Evolutionary conservation across 2,797 vertebrate genomes (phyloP), one percentile per base, ranked within the genome.

Genomic region (Cyclura pinguis): DNA sequence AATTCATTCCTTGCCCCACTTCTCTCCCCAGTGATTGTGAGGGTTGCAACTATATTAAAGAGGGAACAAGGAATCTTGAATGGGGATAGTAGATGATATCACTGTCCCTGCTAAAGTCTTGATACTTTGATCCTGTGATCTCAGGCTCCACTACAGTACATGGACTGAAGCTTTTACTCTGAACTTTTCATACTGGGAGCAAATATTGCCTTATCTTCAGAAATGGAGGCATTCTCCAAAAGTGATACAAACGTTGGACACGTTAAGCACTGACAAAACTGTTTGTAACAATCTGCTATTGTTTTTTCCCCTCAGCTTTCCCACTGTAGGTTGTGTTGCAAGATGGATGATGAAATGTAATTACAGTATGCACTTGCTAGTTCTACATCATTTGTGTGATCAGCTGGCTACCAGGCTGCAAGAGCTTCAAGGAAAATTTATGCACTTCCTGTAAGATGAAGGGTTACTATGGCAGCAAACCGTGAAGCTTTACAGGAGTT

Each of bases 401-500:
- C 24, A 32, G 38, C 20, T 78, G 2, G 35, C 24, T 1, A 38
- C 22, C 52, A 6, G 16, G 47, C 57, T 89, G 20, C 62, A 84
- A 64, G 83, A 90, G 0, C 50, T 27, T 27, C 35, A 52, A 57
- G 86, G 42, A 91, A 85, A 92, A 89, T 24, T 32, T 94, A 73
- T 32, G 29, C 1, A 7, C 38, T 90, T 29, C 16, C 10, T 87
- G 72, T 89, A 86, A 89, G 89, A 90, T 18, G 73, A 0, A 69
- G 87, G 80, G 29, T 84, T 93, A 87, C 83, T 29, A 0, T 91
- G 88, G 92, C 74, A 81, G 78, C 76, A 86, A 83, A 81, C 84
- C 81, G 0, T 78, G 90, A 91, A 80, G 81, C n/a, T 89, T 69
- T 88, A 88, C 80, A 69, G 42, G 76, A 52, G 91, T 93, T 93